Base-by-base conservation (phyloP, 2,113 vertebrate species). In the Myocastor coypus region DNA sequence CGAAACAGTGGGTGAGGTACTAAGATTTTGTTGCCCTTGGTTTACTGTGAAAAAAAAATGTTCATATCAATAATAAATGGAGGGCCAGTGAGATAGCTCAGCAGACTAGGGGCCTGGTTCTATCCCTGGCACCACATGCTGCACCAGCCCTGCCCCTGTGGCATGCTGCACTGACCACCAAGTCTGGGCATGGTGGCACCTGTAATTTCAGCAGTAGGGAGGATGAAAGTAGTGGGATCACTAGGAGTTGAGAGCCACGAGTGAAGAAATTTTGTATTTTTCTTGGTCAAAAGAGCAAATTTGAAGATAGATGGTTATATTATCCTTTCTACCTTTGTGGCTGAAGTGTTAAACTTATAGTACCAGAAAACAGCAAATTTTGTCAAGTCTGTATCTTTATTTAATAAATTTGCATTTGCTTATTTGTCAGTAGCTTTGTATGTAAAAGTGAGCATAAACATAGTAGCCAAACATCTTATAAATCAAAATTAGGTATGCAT, bases 231-330 rank as follows among this genome's bases (percentile, higher is more conserved):
- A 57, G 55, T 57, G 17, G 16, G 55, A 57, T 57, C 55, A 57
- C 55, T 57, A 57, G 55, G 17, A 57, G 55, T 57, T 71, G 81
- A 40, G 22, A 87, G 42, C 8, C 17, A 32, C 5, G 7, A 37
- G n/a, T 77, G 69, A 93, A 55, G 84, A 19, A 66, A 55, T 93
- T 83, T 32, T 93, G 50, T 75, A 68, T 92, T 91, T 92, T 7
- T 87, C 50, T 89, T 30, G 9, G 37, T 93, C 86, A 94, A 68
- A 92, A 91, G 37, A 94, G 91, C 32, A 78, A n/a, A 69, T 89
- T 83, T 92, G 40, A 40, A 71, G 19, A 50, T 59, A 94, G 40
- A 71, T 3, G 69, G 19, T 71, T 6, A 59, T 89, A 87, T 37
- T 30, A 20, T 92, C 11, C 11, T 69, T 61, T 63, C 28, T 84